Base-by-base conservation (phyloP, 2,888 invertebrate genomes). In the Drosophila eohydei region DNA sequence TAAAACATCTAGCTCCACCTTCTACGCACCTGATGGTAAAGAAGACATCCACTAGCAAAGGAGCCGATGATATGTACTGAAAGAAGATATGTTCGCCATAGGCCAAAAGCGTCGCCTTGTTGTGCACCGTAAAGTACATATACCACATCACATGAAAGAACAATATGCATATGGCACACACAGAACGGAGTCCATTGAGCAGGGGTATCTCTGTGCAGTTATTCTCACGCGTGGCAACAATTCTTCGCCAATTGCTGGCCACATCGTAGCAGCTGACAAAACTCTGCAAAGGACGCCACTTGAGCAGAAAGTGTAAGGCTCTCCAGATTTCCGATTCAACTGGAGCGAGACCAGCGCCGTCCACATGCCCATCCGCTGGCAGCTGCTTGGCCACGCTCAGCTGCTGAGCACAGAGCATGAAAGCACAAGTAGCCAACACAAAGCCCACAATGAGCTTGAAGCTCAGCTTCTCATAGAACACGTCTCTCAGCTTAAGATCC, bases 81-180 rank as follows among this genome's bases (percentile, higher is more conserved):
- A 91, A 93, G 66, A 91, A 89, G 1, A 84, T 40, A 63, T 90
- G 82, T 64, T 93, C 93, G 0, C 88, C 92, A 66, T 91, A 91
- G 0, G 92, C 91, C 4, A 93, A 80, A 12, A 93, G 73, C 57
- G 91, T 91, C 0, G 91, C 85, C 70, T 92, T 92, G 80, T 93
- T 93, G 65, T 92, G 88, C 1, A 93, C 91, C 0, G 93, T 92
- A 16, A 92, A 93, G 73, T 92, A 93, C 91, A 92, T 93, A 70
- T 87, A 93, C 93, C 93, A 93, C 16, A 91, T 68, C 11, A 93
- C 91, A 77, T 93, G 93, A 55, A 93, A 93, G 0, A 91, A 58
- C 48, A 93, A 81, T 55, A 93, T 92, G 88, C 91, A 91, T 12
- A 93, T 71, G 51, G 93, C 92, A 12, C 91, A 91, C 5, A 93